Conservation (phyloP, 2,113 vertebrate species). For the Neodontobutis hainanensis region DNA sequence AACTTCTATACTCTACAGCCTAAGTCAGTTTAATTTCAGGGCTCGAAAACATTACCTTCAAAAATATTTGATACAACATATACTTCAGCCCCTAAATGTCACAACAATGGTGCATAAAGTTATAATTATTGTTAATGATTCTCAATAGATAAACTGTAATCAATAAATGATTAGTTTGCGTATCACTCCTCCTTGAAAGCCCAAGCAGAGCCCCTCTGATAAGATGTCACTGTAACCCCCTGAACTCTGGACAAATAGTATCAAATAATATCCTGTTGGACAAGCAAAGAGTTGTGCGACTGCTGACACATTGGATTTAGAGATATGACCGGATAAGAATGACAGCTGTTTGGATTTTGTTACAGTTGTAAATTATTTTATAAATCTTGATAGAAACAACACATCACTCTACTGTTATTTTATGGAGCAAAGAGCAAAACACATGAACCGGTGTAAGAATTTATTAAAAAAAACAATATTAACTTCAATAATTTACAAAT, state of each 20-base stretch:
- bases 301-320: constrained; percentile 16
- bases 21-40: neutral
- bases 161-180: too few species aligned
- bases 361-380: too few species aligned
- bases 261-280: constrained; percentile 16
- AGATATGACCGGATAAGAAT: too few species aligned
- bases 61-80: too few species aligned
- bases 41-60: too few species aligned
- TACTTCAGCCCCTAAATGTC: neutral
- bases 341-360: too few species aligned
- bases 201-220: neutral
- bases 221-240: constrained; percentile 4
- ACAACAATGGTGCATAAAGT: neutral
- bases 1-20: neutral
- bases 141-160: too few species aligned
- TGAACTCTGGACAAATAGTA: constrained; percentile 50
- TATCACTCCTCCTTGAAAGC: neutral
- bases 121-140: neutral
- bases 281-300: neutral
- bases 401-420: constrained; percentile 14
- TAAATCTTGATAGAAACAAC: neutral
- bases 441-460: constrained; percentile 22
- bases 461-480: constrained; percentile 66
- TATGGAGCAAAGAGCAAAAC: constrained; percentile 15
- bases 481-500: constrained; percentile 53